Evolutionary conservation across 2,797 vertebrate species (phyloP), one percentile per base, ranked within the genome.

Genomic region (Chaetophractus vellerosus): DNA sequence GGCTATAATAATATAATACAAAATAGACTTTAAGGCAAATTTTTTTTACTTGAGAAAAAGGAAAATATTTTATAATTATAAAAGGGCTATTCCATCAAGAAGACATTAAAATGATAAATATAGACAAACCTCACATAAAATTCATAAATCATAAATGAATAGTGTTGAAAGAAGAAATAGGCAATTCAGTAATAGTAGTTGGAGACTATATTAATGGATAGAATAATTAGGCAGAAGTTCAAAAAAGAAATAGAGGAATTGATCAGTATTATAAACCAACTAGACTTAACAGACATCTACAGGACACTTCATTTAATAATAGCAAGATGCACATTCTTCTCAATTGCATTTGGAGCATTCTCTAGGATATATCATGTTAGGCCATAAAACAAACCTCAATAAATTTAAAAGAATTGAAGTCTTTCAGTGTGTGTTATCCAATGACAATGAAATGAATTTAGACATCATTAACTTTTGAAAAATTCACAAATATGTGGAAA

Each of bases 361-460:
- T 86, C 24, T 3, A 59, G 21, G 10, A 68, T 38, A 38, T 10
- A 4, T 68, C 89, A 59, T 82, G 19, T 76, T 81, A 66, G 48
- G 59, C 2, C 23, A 74, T 38, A 64, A 48, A 15, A 66, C 26
- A 50, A 28, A 21, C 38, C 2, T 61, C 2, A 41, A 52, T 59
- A 87, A 21, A 76, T 87, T 68, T 74, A 74, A 64, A 26, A 71
- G 33, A 36, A 61, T 79, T 90, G 55, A 78, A 72, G 72, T 31
- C 6, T 21, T 3, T 28, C 24, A 50, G 36, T 12, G 15, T 28
- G 4, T 71, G 31, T 75, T 63, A 28, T 38, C 33, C 3, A 71
- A 38, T 1, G 2, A 41, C 2, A 63, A 90, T 69, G 38, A 21
- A 71, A 79, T 55, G 33, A 71, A 79, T 55, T 31, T 79, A 63